Percentiles rank a stretch among this genome's conserved stretches.
These are phyloP conservation scores for Abrostola tripartita DNA, from an alignment of 2,888 invertebrate species.

Conservation along the genomic window DNA sequence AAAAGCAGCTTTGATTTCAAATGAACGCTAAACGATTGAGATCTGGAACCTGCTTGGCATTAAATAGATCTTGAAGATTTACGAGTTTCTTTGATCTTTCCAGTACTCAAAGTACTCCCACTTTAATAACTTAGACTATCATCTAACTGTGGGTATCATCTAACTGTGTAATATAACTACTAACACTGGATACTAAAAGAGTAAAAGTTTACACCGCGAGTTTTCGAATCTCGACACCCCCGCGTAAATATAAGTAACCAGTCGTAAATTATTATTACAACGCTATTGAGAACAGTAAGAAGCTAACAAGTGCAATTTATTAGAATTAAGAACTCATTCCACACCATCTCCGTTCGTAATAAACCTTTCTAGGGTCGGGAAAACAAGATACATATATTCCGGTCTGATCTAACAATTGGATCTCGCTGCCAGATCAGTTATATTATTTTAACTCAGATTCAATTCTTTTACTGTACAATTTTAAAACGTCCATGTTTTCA, in stretches of 20 bases:
- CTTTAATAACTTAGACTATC: slow-evolving; percentile 64
- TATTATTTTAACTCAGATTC: slow-evolving; percentile 1
- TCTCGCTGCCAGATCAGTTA: not conserved
- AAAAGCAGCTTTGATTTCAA: slow-evolving; percentile 73
- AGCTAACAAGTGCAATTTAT: slow-evolving; percentile 52
- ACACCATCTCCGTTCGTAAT: slow-evolving; percentile 32
- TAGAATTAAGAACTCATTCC: slow-evolving; percentile 52
- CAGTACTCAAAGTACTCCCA: slow-evolving; percentile 41
- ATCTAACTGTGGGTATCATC: slow-evolving; percentile 62
- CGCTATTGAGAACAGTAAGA: slow-evolving; percentile 46
- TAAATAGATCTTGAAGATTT: slow-evolving; percentile 55
- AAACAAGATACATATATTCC: slow-evolving; percentile 29
- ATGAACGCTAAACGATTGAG: slow-evolving; percentile 60
- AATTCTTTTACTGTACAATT: not conserved
- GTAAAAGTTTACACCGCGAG: slow-evolving; percentile 58
- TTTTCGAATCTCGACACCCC: slow-evolving; percentile 53
- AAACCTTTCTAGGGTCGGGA: slow-evolving; percentile 41
- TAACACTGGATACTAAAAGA: slow-evolving; percentile 56
- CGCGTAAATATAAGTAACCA: slow-evolving; percentile 40
- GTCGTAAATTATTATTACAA: slow-evolving; percentile 49
- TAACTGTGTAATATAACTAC: too few species aligned
- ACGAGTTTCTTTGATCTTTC: slow-evolving; percentile 65
- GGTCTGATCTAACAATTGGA: slow-evolving; percentile 3
- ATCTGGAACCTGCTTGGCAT: slow-evolving; percentile 49
- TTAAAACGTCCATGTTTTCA: slow-evolving; percentile 2